Evolutionary conservation across 2,113 vertebrate species (phyloP), one percentile per base, ranked within the genome.

Genomic region (Carlito syrichta): DNA sequence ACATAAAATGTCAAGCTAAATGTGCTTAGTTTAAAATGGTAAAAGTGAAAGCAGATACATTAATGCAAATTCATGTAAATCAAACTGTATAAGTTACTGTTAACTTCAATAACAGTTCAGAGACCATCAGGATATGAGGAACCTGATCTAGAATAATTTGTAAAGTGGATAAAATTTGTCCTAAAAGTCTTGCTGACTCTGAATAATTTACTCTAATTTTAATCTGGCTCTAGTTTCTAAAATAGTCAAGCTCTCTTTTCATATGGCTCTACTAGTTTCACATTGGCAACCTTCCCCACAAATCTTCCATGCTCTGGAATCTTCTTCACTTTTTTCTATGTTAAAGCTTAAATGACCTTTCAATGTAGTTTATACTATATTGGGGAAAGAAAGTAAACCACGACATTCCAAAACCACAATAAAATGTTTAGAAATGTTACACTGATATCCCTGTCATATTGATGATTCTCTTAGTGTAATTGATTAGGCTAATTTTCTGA

Each of bases 1-100:
- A 92, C 43, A 77, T 81, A 20, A 97, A 89, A 82, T 76, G 19
- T 54, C 79, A 92, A 92, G 45, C 14, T 91, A 92, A 87, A 88
- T 94, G 30, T 78, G 30, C 27, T 87, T 92, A 20, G 3, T 78
- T 92, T 90, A 77, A 96, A 96, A 77, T 90, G 50, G 30, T 23
- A 86, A 81, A 78, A 85, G 8, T 82, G 54, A 88, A 93, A 94
- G 32, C n/a, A 78, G 79, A 82, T 56, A 54, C n/a, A 40, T 86
- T 79, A 89, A 82, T 76, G 40, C 20, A 96, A 94, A 94, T 69
- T 73, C 35, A 74, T 86, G 30, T 22, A 89, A 95, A 92, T 60
- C 3, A 11, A 9, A 71, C 10, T 82, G 4, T 92, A 2, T 94
- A 79, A 56, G 13, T 66, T 91, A 40, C 12, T 82, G 78, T 54